Percentiles rank a stretch among this genome's conserved stretches.
phyloP scores from a whole-genome alignment of 2,797 vertebrate genomes.

The Galagoides demidoff region DNA sequence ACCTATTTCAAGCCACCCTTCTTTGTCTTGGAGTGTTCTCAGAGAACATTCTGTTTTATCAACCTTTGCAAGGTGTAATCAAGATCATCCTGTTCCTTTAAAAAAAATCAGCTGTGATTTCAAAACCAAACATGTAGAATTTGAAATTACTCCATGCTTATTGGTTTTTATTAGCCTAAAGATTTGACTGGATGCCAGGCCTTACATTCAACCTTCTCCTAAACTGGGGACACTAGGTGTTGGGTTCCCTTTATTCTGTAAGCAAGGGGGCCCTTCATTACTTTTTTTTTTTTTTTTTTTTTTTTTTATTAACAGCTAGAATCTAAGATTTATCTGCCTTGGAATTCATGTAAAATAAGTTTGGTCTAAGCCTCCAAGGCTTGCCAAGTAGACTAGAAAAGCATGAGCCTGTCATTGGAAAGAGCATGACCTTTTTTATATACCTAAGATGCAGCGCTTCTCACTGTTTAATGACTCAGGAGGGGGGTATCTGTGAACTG shows the following conservation, averaged over 20 bases:
- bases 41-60: slow-evolving; percentile 12
- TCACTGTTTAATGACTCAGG: slow-evolving; percentile 30
- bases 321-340: not conserved
- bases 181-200: not conserved
- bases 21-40: not conserved
- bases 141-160: slow-evolving; percentile 17
- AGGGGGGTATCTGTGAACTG: not conserved
- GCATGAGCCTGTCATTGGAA: not conserved
- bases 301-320: not conserved
- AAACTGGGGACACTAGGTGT: not conserved
- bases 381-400: slow-evolving; percentile 43
- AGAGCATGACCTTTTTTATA: slow-evolving; percentile 55
- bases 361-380: not conserved
- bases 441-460: slow-evolving; percentile 19
- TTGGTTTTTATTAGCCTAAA: slow-evolving; percentile 50
- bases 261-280: not conserved
- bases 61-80: slow-evolving; percentile 5
- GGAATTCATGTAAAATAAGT: not conserved
- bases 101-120: slow-evolving; percentile 32
- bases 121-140: not conserved
- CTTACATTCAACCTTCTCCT: not conserved
- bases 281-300: not conserved
- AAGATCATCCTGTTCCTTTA: slow-evolving; percentile 11
- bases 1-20: not conserved
- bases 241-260: not conserved